Percentiles rank a stretch among this genome's conserved stretches.
Conservation (phyloP, 2,888 invertebrate species). For the Anthrax anthrax region DNA sequence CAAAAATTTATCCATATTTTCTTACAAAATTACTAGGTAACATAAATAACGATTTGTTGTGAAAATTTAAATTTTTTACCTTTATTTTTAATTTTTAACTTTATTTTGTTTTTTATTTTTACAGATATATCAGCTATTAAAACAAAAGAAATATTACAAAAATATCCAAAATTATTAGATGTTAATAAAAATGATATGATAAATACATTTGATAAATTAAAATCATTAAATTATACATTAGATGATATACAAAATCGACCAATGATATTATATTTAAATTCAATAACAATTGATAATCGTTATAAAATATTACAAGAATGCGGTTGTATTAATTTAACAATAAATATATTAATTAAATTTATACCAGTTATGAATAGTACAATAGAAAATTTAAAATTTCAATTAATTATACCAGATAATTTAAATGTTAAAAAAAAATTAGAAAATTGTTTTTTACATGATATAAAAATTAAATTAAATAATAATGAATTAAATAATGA, state of each 20-base stretch:
- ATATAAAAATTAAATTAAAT: constrained; percentile 13
- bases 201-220: constrained; percentile 19
- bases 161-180: constrained; percentile 23
- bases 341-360: constrained; percentile 33
- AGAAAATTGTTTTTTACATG: constrained; percentile 15
- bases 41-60: too few species aligned
- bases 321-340: constrained; percentile 35
- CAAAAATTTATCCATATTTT: not conserved
- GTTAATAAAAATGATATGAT: constrained; percentile 24
- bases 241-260: constrained; percentile 40
- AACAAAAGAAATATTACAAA: constrained; percentile 15
- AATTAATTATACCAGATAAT: constrained; percentile 27
- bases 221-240: constrained; percentile 32
- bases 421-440: constrained; percentile 31
- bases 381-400: constrained; percentile 30
- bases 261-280: constrained; percentile 42
- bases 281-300: constrained; percentile 44
- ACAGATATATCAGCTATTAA: not conserved
- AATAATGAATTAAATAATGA: constrained; percentile 15
- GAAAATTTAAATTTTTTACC: too few species aligned
- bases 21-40: not conserved
- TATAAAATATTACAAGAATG: constrained; percentile 46
- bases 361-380: constrained; percentile 24
- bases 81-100: too few species aligned
- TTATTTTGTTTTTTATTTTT: not conserved